Conservation (phyloP, 2,113 vertebrate species). For the Dicaeum eximium region DNA sequence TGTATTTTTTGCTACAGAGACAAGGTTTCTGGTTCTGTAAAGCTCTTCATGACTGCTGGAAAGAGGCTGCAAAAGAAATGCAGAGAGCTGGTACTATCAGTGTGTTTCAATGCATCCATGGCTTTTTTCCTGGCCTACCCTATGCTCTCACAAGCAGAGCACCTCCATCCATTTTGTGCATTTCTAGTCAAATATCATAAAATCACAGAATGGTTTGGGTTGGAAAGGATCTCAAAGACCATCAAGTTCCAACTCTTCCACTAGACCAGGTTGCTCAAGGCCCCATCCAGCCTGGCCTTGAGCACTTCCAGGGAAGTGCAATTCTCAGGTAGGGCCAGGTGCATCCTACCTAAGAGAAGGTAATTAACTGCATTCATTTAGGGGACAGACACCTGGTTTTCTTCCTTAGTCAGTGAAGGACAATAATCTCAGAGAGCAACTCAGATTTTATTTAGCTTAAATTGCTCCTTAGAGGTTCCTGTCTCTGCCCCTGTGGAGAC, state of each 20-base stretch:
- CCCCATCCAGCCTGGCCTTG: neutral
- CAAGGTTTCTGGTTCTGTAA: neutral
- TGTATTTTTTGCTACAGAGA: neutral
- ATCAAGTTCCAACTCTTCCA: neutral
- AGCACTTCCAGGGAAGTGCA: neutral
- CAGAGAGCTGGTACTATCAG: neutral
- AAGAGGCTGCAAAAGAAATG: neutral
- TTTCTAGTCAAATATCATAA: neutral
- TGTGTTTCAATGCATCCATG: neutral
- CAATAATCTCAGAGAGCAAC: neutral
- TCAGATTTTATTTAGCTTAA: neutral
- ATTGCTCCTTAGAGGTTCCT: neutral
- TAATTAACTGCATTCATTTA: neutral
- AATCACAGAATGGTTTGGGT: neutral
- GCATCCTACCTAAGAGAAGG: neutral
- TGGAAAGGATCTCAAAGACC: neutral
- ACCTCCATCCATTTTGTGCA: neutral
- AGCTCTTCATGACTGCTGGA: neutral
- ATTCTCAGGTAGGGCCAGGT: neutral
- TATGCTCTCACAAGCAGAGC: neutral
- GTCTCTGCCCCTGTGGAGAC: neutral
- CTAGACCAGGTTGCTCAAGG: neutral
- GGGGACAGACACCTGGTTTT: neutral
- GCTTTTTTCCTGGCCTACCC: neutral
- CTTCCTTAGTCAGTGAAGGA: neutral